Evolutionary conservation across 2,888 invertebrate genomes (phyloP).

Genomic region (Acholoe squamosa): DNA sequence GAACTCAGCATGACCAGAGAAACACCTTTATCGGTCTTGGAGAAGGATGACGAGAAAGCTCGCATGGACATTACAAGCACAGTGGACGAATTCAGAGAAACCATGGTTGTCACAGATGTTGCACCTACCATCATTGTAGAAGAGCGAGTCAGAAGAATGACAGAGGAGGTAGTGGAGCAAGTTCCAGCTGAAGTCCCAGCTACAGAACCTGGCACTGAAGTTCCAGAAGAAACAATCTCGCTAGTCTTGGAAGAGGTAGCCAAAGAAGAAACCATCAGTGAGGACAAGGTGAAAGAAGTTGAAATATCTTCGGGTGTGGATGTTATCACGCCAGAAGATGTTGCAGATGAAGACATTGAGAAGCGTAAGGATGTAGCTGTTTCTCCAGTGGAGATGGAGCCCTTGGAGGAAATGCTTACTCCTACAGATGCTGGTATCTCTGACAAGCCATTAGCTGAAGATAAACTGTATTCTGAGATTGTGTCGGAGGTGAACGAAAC

Average conservation of each 20-base stretch:
- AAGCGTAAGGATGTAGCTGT: not conserved
- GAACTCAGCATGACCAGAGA: too few species aligned
- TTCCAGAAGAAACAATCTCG: not conserved
- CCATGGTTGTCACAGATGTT: too few species aligned
- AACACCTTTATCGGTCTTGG: too few species aligned
- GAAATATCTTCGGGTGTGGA: not conserved
- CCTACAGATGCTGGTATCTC: not conserved
- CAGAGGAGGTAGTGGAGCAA: too few species aligned
- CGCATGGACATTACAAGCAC: too few species aligned
- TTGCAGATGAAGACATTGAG: not conserved
- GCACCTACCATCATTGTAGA: too few species aligned
- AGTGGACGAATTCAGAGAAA: too few species aligned
- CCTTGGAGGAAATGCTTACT: not conserved
- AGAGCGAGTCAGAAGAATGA: too few species aligned
- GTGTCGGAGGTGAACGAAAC: not conserved
- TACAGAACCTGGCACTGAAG: too few species aligned
- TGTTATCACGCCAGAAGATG: not conserved
- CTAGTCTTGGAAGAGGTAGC: not conserved
- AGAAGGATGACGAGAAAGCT: not conserved
- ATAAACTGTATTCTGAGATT: not conserved
- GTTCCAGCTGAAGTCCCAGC: too few species aligned
- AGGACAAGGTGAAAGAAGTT: not conserved
- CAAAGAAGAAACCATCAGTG: not conserved
- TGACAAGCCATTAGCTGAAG: not conserved
- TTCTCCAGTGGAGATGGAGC: not conserved